Conservation (phyloP, 2,888 invertebrate genomes). For the Bellardia bayeri region DNA sequence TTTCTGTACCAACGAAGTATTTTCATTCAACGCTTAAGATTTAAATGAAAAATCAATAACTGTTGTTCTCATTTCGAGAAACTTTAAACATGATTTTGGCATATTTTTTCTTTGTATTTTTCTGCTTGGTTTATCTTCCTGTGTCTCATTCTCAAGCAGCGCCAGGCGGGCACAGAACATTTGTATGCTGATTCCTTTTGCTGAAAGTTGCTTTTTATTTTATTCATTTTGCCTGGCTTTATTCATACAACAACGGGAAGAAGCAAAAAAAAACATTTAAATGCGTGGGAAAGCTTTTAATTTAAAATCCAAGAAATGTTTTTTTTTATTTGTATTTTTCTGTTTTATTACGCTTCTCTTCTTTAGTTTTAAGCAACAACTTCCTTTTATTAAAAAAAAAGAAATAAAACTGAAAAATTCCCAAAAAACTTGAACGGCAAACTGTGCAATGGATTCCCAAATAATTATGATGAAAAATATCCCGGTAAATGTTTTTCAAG, state of each 20-base stretch:
- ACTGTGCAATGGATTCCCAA: slow-evolving; percentile 4
- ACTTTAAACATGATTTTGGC: slow-evolving; percentile 31
- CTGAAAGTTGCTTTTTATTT: slow-evolving; percentile 24
- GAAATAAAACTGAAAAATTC: background rate
- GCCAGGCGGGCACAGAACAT: background rate
- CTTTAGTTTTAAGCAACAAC: slow-evolving; percentile 45
- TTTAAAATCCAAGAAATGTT: slow-evolving; percentile 59
- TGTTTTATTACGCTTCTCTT: background rate
- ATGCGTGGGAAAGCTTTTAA: slow-evolving; percentile 73
- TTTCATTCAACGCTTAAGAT: slow-evolving; percentile 20
- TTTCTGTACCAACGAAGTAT: background rate
- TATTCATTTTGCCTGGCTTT: slow-evolving; percentile 1
- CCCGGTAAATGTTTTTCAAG: background rate
- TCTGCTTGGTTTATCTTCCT: background rate
- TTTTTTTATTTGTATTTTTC: background rate
- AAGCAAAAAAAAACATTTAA: slow-evolving; percentile 43
- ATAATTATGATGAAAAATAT: slow-evolving; percentile 44
- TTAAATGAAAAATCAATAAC: slow-evolving; percentile 67
- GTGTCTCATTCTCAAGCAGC: background rate
- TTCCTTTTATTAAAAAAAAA: slow-evolving; percentile 61
- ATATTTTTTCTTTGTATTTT: background rate
- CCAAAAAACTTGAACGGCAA: background rate
- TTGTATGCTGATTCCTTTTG: background rate
- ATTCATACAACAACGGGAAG: background rate
- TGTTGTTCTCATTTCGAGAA: slow-evolving; percentile 49